Base-by-base conservation (phyloP, 2,888 invertebrate species). In the Trichopria drosophilae region DNA sequence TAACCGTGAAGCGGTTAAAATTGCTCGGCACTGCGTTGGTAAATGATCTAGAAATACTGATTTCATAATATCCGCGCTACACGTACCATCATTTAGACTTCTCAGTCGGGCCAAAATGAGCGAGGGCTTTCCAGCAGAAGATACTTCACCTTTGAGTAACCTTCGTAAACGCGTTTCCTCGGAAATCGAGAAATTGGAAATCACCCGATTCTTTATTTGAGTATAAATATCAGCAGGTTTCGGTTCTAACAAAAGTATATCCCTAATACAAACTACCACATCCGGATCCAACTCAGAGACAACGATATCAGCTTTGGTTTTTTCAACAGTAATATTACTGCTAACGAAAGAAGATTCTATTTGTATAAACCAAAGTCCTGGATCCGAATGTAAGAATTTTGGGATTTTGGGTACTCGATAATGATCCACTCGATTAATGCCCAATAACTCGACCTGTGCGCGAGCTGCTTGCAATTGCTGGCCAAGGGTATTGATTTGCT, bases 1-100 rank as follows among this genome's bases (percentile, higher is more conserved):
- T 4, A 32, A 15, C 23, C 45, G 20, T 15, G 26, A 10, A 6
- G 42, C 16, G 10, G 45, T n/a, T 7, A 53, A 22, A 31, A 55
- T 28, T 3, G 35, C 26, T 9, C 37, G 48, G 13, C 31, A 16
- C 13, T 44, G 15, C 13, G 18, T 20, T 3, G 56, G 56, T 19
- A 56, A 32, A 15, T 37, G 35, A 9, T 47, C 48, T 2, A 56
- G 9, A 13, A 43, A 43, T 15, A 43, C 18, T n/a, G 32, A 43
- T 9, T 22, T 29, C 6, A 43, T 19, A 5, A 43, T 32, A n/a
- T 15, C 32, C 3, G 29, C 32, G 12, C 32, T 43, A 19, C 32
- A 43, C 1, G 34, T 4, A 6, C 29, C 19, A 20, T 31, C 31
- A 16, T 12, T 28, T 10, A 42, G 28, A n/a, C 16, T 42, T 12